A percentile compares a stretch with the other conserved stretches of the same genome.
These are phyloP conservation scores for Lathronympha strigana DNA, from an alignment of 2,888 invertebrate species.

Conservation along the genomic window DNA sequence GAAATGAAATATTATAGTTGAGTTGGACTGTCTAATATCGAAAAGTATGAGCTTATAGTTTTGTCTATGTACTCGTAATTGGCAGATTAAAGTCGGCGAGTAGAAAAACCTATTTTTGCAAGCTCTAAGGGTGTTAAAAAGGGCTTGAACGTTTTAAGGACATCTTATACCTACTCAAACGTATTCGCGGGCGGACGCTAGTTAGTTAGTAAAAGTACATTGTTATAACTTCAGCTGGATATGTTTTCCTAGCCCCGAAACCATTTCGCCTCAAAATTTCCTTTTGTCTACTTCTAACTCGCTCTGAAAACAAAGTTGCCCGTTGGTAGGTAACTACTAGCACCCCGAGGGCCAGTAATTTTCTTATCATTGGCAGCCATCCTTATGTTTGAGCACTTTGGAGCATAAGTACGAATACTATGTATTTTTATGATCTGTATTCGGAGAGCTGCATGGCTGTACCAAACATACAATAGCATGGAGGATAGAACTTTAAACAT, in stretches of 20 bases:
- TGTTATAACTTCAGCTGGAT: too few species aligned
- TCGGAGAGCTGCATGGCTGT: constrained; percentile 35
- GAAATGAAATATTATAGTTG: too few species aligned
- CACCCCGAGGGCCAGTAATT: constrained; percentile 43
- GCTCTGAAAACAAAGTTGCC: constrained; percentile 43
- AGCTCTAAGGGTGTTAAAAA: too few species aligned
- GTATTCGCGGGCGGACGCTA: too few species aligned
- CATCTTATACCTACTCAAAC: too few species aligned
- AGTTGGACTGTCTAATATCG: too few species aligned
- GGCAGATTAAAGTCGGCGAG: too few species aligned
- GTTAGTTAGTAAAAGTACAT: too few species aligned
- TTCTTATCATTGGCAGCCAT: constrained; percentile 45
- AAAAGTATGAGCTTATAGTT: too few species aligned
- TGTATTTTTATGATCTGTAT: constrained; percentile 44
- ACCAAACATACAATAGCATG: constrained; percentile 32
- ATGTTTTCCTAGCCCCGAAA: neutral
- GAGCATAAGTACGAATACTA: constrained; percentile 45
- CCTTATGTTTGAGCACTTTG: constrained; percentile 38
- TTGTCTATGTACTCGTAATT: too few species aligned
- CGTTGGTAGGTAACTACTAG: constrained; percentile 11
- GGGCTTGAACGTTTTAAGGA: too few species aligned
- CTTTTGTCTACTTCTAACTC: constrained; percentile 28
- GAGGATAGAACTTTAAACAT: constrained; percentile 41
- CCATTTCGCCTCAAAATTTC: constrained; percentile 30
- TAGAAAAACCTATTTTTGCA: too few species aligned